phyloP scores from a whole-genome alignment of 2,888 invertebrate species.

The Cephus spinipes region DNA sequence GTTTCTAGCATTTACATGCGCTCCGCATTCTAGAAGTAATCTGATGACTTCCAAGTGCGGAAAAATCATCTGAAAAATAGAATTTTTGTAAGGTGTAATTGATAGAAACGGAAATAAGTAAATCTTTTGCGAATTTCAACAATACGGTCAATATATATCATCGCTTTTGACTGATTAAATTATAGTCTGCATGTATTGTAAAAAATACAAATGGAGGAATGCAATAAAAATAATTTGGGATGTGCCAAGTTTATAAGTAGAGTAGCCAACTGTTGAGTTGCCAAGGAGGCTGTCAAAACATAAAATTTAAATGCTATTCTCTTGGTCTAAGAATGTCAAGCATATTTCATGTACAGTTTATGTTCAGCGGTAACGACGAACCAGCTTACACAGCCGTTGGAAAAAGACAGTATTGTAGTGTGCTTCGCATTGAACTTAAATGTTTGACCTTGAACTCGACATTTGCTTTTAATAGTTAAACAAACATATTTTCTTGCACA shows the following conservation, averaged over 20 bases:
- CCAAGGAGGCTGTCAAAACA: not conserved
- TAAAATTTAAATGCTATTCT: not conserved
- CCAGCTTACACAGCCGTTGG: not conserved
- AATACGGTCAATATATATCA: too few relatives aligned
- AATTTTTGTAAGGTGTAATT: not conserved
- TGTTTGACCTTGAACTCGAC: not conserved
- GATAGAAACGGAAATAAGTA: too few relatives aligned
- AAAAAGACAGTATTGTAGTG: not conserved
- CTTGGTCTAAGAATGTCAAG: not conserved
- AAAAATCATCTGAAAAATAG: slow-evolving; percentile 74
- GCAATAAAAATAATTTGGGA: not conserved
- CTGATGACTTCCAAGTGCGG: slow-evolving; percentile 78
- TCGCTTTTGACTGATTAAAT: too few relatives aligned
- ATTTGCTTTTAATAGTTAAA: not conserved
- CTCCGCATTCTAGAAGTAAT: slow-evolving; percentile 82
- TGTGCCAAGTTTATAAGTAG: not conserved
- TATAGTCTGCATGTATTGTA: too few relatives aligned
- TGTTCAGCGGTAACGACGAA: too few relatives aligned
- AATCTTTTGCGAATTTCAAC: too few relatives aligned
- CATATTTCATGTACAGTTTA: too few relatives aligned
- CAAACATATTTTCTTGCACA: not conserved
- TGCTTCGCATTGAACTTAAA: not conserved
- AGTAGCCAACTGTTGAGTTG: not conserved
- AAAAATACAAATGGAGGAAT: not conserved
- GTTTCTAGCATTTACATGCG: slow-evolving; percentile 81